Conservation (phyloP, 2,797 vertebrate species). For the Notolepis coatsorum region DNA sequence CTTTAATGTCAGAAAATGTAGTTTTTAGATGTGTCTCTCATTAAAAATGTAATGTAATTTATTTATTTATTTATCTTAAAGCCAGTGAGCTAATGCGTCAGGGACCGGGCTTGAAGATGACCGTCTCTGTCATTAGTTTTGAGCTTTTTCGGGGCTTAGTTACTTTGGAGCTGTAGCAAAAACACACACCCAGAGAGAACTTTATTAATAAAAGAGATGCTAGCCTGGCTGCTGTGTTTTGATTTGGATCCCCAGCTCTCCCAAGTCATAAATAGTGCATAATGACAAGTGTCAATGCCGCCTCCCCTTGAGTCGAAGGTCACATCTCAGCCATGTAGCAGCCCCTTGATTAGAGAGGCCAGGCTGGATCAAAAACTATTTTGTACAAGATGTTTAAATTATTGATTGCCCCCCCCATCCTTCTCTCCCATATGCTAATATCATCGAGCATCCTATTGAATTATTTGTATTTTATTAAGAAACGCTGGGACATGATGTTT, state of each 20-base stretch:
- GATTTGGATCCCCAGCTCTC: constrained; percentile 68
- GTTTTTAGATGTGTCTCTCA: constrained; percentile 87
- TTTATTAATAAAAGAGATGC: constrained; percentile 77
- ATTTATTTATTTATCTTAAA: too few species aligned
- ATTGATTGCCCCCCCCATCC: constrained; percentile 68
- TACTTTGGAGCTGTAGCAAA: constrained; percentile 69
- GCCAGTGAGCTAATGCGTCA: constrained; percentile 77
- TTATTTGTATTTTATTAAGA: constrained; percentile 53
- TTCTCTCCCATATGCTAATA: constrained; percentile 70
- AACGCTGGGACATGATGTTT: constrained; percentile 42
- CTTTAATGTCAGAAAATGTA: constrained; percentile 87
- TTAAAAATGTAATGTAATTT: constrained; percentile 87
- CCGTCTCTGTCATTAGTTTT: constrained; percentile 79
- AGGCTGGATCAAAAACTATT: constrained; percentile 73
- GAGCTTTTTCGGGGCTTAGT: constrained; percentile 75
- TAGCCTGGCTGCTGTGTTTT: constrained; percentile 68
- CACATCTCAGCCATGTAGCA: constrained; percentile 69
- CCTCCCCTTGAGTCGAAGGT: constrained; percentile 80
- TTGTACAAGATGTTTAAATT: constrained; percentile 77
- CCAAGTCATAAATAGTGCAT: constrained; percentile 80
- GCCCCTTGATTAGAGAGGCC: constrained; percentile 69
- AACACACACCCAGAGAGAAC: constrained; percentile 68
- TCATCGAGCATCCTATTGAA: constrained; percentile 56
- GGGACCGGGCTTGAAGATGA: constrained; percentile 70
- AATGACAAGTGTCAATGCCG: constrained; percentile 81